Conservation (phyloP, 1,140 invertebrate species). For the Scaptomyza hsui region DNA sequence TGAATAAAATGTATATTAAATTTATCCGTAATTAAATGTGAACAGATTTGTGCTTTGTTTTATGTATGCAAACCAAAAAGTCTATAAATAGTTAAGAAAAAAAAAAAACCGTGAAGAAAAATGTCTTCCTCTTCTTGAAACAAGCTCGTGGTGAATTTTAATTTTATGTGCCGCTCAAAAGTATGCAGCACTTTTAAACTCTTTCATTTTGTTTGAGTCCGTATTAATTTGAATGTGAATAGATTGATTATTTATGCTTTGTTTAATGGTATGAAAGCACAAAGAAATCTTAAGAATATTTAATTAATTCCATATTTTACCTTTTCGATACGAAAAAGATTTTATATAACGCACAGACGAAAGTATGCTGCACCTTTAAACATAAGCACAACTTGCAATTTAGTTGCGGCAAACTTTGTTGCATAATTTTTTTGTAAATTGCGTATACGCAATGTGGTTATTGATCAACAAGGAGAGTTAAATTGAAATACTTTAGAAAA, state of each 20-base stretch:
- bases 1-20: conserved; percentile 58
- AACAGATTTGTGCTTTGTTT: conserved; percentile 14
- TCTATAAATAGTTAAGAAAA: neutral
- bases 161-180: conserved; percentile 26
- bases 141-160: conserved; percentile 1
- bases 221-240: too few species aligned
- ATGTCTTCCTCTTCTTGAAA: conserved; percentile 3
- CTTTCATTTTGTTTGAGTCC: too few species aligned
- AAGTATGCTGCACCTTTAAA: too few species aligned
- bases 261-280: too few species aligned
- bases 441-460: conserved; percentile 6
- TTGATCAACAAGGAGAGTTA: too few species aligned
- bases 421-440: conserved; percentile 23
- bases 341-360: conserved; percentile 14
- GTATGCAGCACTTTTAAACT: conserved; percentile 27
- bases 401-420: neutral
- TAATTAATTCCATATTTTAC: too few species aligned
- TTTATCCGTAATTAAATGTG: conserved; percentile 41
- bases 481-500: conserved; percentile 3
- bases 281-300: too few species aligned
- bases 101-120: conserved; percentile 18
- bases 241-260: too few species aligned
- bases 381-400: neutral
- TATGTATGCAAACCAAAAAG: neutral
- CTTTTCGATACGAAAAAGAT: too few species aligned